phyloP scores from a whole-genome alignment of 2,797 vertebrate species.

The Sebastes iracundus region DNA sequence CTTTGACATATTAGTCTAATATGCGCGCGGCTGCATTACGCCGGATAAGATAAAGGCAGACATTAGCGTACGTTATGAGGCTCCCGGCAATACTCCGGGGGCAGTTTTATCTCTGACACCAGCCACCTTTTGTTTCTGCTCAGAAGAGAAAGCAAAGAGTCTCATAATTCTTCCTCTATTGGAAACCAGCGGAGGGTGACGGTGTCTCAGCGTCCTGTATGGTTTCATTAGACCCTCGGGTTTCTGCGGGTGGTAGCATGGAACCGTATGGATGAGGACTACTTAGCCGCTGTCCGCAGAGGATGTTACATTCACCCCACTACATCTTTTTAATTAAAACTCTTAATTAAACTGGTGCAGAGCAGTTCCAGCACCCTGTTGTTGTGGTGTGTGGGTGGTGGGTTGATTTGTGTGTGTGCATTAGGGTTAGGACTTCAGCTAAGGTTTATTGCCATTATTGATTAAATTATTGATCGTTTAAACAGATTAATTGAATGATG shows the following conservation, averaged over 20 bases:
- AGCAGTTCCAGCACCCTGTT: conserved; percentile 18
- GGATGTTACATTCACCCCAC: conserved; percentile 48
- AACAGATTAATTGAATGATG: not conserved
- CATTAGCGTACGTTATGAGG: conserved; percentile 34
- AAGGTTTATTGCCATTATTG: not conserved
- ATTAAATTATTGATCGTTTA: conserved; percentile 22
- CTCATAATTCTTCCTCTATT: conserved; percentile 59
- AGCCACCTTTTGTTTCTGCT: conserved; percentile 63
- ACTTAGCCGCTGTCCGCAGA: conserved; percentile 43
- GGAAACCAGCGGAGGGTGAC: conserved; percentile 54
- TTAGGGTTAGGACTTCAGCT: not conserved
- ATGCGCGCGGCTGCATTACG: conserved; percentile 9
- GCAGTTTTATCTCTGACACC: conserved; percentile 64
- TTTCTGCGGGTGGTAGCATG: conserved; percentile 20
- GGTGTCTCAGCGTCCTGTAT: conserved; percentile 42
- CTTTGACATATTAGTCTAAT: conserved; percentile 23
- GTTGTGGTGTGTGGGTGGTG: not conserved
- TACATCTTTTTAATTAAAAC: conserved; percentile 66
- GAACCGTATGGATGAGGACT: conserved; percentile 32
- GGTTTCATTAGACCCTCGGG: conserved; percentile 59
- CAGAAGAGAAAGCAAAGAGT: conserved; percentile 32
- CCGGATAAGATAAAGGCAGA: conserved; percentile 35
- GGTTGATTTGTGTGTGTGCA: not conserved
- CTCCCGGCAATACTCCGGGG: conserved; percentile 26
- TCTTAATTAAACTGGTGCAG: conserved; percentile 51